These are phyloP conservation scores for Neotragus pygmaeus DNA, from an alignment of 2,113 vertebrate species.

Conservation along the genomic window DNA sequence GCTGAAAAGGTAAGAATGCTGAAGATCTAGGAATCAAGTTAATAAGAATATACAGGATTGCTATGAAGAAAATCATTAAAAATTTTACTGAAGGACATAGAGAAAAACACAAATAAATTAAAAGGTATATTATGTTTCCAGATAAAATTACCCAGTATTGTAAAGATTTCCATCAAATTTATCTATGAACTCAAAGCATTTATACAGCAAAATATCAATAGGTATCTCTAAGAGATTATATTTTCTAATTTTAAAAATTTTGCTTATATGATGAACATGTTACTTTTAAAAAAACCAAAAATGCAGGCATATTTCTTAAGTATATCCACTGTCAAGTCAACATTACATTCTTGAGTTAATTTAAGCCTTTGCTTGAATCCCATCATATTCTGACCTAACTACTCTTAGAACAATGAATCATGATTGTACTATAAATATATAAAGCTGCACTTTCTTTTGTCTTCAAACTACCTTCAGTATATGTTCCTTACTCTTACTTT, in stretches of 20 bases:
- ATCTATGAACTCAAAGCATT: background rate
- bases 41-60: background rate
- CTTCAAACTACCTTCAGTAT: background rate
- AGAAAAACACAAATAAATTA: background rate
- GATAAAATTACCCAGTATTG: background rate
- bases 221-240: background rate
- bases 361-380: background rate
- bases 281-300: conserved; percentile 28
- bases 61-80: conserved; percentile 9
- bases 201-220: background rate
- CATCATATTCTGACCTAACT: background rate
- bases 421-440: background rate
- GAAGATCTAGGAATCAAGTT: background rate
- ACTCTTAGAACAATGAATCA: background rate
- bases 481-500: background rate
- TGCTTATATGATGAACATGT: background rate
- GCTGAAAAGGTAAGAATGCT: background rate
- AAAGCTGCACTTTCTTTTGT: conserved; percentile 26
- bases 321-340: background rate
- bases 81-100: background rate
- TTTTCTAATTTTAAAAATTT: background rate
- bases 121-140: background rate
- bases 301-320: background rate
- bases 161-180: background rate
- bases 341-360: background rate